Percentiles rank a stretch among this genome's conserved stretches.
phyloP scores from a whole-genome alignment of 2,113 vertebrate genomes.

The Hassar affinis region DNA sequence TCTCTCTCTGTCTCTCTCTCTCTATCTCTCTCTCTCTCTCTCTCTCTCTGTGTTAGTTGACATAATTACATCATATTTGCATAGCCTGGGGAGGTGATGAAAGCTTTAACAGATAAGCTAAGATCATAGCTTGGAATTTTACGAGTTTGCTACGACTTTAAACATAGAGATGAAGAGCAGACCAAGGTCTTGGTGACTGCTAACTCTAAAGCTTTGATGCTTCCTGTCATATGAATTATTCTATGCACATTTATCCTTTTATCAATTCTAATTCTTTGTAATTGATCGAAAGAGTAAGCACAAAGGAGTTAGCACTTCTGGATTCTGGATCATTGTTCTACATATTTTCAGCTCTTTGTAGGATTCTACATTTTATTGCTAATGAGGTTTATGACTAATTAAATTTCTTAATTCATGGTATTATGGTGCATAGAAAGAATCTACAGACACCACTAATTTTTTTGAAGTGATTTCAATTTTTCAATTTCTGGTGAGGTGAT shows the following conservation, averaged over 20 bases:
- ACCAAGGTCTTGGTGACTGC: background rate
- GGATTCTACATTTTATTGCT: background rate
- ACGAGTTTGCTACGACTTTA: background rate
- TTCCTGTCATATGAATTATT: background rate
- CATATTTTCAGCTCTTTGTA: background rate
- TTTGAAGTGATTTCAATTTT: too few species aligned
- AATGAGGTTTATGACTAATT: too few species aligned
- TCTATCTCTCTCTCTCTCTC: background rate
- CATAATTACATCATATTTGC: slow-evolving; percentile 5
- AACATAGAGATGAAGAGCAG: background rate
- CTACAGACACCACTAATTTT: background rate
- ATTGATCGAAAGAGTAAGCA: background rate
- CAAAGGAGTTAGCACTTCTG: background rate
- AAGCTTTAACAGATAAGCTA: slow-evolving; percentile 12
- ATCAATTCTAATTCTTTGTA: background rate
- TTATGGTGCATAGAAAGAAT: background rate
- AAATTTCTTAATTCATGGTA: background rate
- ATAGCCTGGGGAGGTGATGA: slow-evolving; percentile 5
- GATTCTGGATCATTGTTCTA: background rate
- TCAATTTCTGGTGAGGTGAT: background rate
- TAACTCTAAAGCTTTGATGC: background rate
- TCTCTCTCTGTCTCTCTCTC: background rate
- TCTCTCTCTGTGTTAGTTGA: background rate
- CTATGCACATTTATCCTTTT: background rate
- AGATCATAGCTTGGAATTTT: slow-evolving; percentile 10